These are phyloP conservation scores for Zenarchopterus dispar DNA, from an alignment of 2,797 vertebrate species.

Conservation along the genomic window DNA sequence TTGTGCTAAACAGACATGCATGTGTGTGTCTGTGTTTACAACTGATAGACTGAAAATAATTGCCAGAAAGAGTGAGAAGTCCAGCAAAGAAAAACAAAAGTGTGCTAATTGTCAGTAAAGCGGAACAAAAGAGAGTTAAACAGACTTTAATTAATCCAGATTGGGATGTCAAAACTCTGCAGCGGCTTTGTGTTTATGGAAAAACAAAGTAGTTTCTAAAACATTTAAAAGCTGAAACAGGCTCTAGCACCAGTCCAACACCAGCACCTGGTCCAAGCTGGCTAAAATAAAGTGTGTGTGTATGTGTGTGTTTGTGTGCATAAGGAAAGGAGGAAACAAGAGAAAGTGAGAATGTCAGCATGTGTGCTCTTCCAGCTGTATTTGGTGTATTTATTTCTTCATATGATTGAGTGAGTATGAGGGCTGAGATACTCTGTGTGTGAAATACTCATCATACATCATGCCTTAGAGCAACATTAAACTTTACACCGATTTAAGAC, in stretches of 20 bases:
- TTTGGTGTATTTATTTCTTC: conserved; percentile 37
- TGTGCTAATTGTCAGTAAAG: conserved; percentile 37
- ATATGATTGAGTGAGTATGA: conserved; percentile 36
- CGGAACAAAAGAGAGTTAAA: conserved; percentile 42
- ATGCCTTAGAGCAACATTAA: conserved; percentile 67
- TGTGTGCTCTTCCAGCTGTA: conserved; percentile 46
- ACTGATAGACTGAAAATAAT: conserved; percentile 2
- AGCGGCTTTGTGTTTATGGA: too few relatives aligned
- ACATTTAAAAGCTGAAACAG: too few relatives aligned
- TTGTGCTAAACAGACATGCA: not conserved
- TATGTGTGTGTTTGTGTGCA: conserved; percentile 9
- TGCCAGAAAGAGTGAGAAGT: not conserved
- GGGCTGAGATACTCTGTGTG: conserved; percentile 55
- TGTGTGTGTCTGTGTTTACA: not conserved
- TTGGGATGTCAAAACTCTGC: conserved; percentile 59
- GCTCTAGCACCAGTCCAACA: too few relatives aligned
- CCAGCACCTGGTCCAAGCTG: too few relatives aligned
- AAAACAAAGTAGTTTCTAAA: too few relatives aligned
- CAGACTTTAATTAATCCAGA: conserved; percentile 47
- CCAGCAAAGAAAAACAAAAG: conserved; percentile 4
- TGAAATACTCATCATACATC: conserved; percentile 70
- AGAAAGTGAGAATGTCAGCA: conserved; percentile 30
- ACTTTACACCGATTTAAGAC: conserved; percentile 58
- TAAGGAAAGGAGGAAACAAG: conserved; percentile 23
- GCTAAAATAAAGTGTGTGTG: not conserved